phyloP scores from a whole-genome alignment of 1,140 invertebrate genomes.

The Euschistus heros region DNA sequence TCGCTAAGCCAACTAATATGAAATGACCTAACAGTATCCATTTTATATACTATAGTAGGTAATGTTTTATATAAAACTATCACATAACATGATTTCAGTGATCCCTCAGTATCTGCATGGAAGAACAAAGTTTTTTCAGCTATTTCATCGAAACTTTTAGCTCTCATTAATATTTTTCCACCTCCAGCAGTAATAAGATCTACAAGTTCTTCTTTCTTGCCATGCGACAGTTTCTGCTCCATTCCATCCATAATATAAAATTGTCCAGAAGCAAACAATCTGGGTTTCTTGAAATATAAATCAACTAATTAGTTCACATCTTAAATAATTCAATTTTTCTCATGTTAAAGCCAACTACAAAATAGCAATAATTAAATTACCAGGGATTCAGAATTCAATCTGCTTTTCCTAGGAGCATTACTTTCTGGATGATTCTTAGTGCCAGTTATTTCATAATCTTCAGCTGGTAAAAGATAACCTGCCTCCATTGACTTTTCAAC shows the following conservation, averaged over 20 bases:
- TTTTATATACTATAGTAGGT: not conserved
- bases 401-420: too few species aligned
- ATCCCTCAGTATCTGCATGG: not conserved
- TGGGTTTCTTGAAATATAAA: not conserved
- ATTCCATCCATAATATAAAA: not conserved
- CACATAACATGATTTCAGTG: not conserved
- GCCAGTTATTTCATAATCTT: too few species aligned
- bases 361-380: too few species aligned
- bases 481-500: too few species aligned
- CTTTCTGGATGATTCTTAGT: too few species aligned
- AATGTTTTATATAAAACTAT: not conserved
- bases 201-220: not conserved
- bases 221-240: not conserved
- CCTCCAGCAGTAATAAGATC: conserved; percentile 1
- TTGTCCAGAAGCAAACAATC: not conserved
- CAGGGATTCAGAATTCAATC: too few species aligned
- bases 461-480: too few species aligned
- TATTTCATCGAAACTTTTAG: not conserved
- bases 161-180: not conserved
- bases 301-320: too few species aligned
- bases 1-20: too few species aligned
- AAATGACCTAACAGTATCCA: too few species aligned
- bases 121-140: not conserved
- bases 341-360: too few species aligned
- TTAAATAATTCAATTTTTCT: too few species aligned